Conservation (phyloP, 2,797 vertebrate species). For the Holocentrus rufus region DNA sequence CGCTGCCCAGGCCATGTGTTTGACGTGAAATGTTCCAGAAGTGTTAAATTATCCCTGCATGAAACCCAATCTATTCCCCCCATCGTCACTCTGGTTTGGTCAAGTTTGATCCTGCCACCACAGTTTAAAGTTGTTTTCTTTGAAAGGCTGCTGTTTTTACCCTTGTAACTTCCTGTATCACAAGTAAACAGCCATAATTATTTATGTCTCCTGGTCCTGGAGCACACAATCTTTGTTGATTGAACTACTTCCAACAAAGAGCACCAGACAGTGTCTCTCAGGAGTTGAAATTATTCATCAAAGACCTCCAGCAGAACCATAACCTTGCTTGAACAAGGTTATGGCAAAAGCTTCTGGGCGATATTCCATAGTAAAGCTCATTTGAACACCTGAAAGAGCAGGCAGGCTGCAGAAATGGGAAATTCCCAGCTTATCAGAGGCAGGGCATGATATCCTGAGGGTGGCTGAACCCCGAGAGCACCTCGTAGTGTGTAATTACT, state of each 20-base stretch:
- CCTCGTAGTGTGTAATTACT: constrained; percentile 68
- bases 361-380: constrained; percentile 54
- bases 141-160: constrained; percentile 45
- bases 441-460: constrained; percentile 53
- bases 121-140: constrained; percentile 61
- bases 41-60: constrained; percentile 72
- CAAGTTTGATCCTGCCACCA: constrained; percentile 62
- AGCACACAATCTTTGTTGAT: constrained; percentile 61
- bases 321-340: constrained; percentile 40
- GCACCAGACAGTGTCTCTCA: constrained; percentile 46
- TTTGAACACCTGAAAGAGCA: constrained; percentile 72
- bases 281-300: constrained; percentile 65
- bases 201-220: constrained; percentile 39
- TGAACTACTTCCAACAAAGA: constrained; percentile 36
- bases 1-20: constrained; percentile 60
- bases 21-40: constrained; percentile 78
- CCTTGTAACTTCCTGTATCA: constrained; percentile 39
- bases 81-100: constrained; percentile 24
- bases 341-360: constrained; percentile 49
- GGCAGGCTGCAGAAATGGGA: constrained; percentile 50
- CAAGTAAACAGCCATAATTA: constrained; percentile 57
- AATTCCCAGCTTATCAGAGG: constrained; percentile 63
- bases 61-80: constrained; percentile 67
- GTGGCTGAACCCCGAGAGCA: constrained; percentile 40
- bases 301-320: constrained; percentile 59